Percentiles rank a stretch among this genome's conserved stretches.
These are phyloP conservation scores for Eurypyga helias DNA, from an alignment of 2,113 vertebrate species.

Conservation along the genomic window DNA sequence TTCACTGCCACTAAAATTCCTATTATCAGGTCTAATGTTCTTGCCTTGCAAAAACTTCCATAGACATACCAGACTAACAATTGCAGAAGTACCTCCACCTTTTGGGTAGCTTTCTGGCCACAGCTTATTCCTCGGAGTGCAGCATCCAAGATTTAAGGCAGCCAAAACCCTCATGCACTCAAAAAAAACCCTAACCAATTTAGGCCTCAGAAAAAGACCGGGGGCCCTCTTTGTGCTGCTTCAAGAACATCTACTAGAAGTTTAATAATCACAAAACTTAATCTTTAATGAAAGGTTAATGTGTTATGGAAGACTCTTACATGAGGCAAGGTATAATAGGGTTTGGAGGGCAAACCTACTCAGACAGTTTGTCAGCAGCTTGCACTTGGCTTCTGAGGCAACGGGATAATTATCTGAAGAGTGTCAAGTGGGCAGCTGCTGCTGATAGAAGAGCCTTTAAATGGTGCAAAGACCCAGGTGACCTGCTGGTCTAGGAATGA, in stretches of 20 bases:
- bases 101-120: not conserved
- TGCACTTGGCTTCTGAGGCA: not conserved
- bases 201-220: not conserved
- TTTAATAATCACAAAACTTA: constrained; percentile 9
- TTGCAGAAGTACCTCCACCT: not conserved
- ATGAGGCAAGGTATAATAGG: not conserved
- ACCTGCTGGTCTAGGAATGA: not conserved
- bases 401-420: not conserved
- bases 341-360: not conserved
- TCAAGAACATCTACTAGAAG: not conserved
- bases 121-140: not conserved
- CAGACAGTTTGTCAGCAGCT: not conserved
- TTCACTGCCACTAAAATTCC: not conserved
- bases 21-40: not conserved
- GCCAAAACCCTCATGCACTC: not conserved
- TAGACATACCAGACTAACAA: not conserved
- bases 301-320: not conserved
- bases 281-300: not conserved
- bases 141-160: not conserved
- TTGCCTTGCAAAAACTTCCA: not conserved
- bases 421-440: not conserved
- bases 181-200: not conserved
- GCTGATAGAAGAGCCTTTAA: not conserved
- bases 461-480: not conserved
- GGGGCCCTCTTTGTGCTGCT: not conserved